These are phyloP conservation scores for Tolmerus cingulatus DNA, from an alignment of 2,888 invertebrate genomes.

Conservation along the genomic window DNA sequence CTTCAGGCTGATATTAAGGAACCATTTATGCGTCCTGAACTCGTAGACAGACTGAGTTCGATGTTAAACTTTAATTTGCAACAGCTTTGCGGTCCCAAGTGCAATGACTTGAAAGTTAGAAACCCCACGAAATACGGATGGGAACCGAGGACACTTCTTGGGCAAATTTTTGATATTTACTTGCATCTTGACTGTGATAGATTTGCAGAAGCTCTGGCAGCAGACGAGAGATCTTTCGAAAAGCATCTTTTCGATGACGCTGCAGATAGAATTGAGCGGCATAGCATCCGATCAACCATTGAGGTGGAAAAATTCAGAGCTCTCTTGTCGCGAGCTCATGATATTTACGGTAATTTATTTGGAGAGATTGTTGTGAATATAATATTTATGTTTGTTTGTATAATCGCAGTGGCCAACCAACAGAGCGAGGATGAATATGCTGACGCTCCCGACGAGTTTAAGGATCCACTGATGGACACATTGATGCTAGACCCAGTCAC, in stretches of 20 bases:
- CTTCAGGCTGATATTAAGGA: conserved; percentile 81
- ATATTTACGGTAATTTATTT: conserved; percentile 69
- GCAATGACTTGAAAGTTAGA: conserved; percentile 90
- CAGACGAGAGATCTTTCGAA: conserved; percentile 96
- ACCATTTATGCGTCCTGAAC: conserved; percentile 91
- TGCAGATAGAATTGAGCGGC: conserved; percentile 79
- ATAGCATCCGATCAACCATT: conserved; percentile 81
- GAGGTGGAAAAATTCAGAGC: conserved; percentile 87
- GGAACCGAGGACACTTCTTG: conserved; percentile 91
- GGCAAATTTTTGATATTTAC: conserved; percentile 95
- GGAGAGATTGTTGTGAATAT: background rate
- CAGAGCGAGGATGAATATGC: conserved; percentile 91
- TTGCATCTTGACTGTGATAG: conserved; percentile 91
- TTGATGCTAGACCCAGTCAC: conserved; percentile 95
- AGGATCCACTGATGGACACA: conserved; percentile 97
- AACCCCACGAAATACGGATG: conserved; percentile 96
- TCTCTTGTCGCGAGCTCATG: conserved; percentile 78
- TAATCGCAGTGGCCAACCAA: conserved; percentile 74
- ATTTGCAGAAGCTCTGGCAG: conserved; percentile 91
- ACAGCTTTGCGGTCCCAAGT: conserved; percentile 95
- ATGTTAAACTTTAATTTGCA: conserved; percentile 99
- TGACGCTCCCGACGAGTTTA: conserved; percentile 95
- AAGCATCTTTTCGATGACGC: conserved; percentile 93
- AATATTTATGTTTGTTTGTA: background rate
- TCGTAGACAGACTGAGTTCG: conserved; percentile 92